Evolutionary conservation across 2,113 vertebrate species (phyloP), one percentile per base, ranked within the genome.

Genomic region (Rhinichthys klamathensis): DNA sequence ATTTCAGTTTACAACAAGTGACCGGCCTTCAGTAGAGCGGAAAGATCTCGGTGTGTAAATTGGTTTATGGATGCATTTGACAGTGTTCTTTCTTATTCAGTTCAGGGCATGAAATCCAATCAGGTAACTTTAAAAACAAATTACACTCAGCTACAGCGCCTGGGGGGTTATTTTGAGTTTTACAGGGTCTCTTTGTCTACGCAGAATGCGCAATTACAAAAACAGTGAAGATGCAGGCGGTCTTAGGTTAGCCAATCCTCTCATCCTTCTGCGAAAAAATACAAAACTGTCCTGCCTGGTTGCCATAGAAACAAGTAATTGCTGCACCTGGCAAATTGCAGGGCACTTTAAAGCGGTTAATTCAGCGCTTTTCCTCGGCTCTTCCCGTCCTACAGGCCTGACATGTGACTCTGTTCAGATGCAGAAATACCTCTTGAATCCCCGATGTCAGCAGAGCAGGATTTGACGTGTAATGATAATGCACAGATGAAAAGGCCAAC

Each of bases 291-390:
- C 80, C 32, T 87, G 86, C 80, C 23, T 78, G 88, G 93, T 95
- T 93, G 92, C 94, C 93, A 95, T 95, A 94, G 95, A 94, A 93
- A 95, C 94, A 88, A 75, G 88, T 93, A 92, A 94, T 94, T 93
- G 93, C 92, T 90, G 92, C 94, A 94, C 94, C 93, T 94, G 93
- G 93, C 90, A 95, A 95, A 95, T 95, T 94, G 93, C 91, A 79
- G 88, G 91, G 89, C 91, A 89, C 92, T 94, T 91, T 80, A 85
- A 90, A 60, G 82, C 51, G n/a, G 32, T 82, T 86, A 84, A 84
- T 87, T 87, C 83, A 80, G 83, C 27, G 35, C 32, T 72, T 56
- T 58, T 83, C 76, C 72, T 70, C 70, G 30, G 12, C 75, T 79
- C 84, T 74, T 85, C 56, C 81, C 58, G n/a, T 83, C 58, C 81